phyloP scores from a whole-genome alignment of 2,113 vertebrate genomes.

The Anseranas semipalmata region DNA sequence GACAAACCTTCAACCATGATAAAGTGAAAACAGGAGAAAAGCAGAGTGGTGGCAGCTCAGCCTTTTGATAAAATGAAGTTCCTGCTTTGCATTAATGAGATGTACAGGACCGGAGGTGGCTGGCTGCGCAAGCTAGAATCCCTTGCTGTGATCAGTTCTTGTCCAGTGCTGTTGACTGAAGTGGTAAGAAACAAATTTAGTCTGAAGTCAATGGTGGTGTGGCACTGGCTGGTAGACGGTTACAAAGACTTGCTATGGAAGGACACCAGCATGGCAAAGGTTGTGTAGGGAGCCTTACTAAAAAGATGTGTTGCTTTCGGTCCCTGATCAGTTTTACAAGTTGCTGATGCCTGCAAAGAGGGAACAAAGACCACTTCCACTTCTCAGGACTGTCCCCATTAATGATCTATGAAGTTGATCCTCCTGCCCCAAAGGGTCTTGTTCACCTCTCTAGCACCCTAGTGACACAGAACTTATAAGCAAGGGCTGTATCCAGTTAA shows the following conservation, averaged over 20 bases:
- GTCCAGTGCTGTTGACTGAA: background rate
- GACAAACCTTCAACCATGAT: background rate
- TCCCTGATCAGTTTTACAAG: background rate
- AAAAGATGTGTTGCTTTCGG: background rate
- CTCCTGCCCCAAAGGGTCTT: fast-evolving
- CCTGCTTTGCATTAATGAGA: background rate
- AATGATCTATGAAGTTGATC: background rate
- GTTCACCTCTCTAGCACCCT: background rate
- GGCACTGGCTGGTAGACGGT: background rate
- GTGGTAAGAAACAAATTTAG: background rate
- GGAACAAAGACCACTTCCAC: background rate
- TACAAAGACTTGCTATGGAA: background rate
- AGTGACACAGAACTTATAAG: background rate
- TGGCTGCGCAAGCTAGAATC: background rate
- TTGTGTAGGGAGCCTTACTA: background rate
- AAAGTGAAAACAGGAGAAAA: background rate
- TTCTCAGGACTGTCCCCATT: background rate
- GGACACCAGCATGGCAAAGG: background rate
- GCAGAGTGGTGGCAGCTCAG: background rate
- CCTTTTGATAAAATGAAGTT: background rate
- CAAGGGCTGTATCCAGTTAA: background rate
- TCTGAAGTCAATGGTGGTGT: background rate
- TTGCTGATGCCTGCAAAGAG: background rate
- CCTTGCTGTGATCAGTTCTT: background rate
- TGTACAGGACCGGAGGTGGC: background rate